phyloP scores from a whole-genome alignment of 2,888 invertebrate species.

The Andrena trimmerana region DNA sequence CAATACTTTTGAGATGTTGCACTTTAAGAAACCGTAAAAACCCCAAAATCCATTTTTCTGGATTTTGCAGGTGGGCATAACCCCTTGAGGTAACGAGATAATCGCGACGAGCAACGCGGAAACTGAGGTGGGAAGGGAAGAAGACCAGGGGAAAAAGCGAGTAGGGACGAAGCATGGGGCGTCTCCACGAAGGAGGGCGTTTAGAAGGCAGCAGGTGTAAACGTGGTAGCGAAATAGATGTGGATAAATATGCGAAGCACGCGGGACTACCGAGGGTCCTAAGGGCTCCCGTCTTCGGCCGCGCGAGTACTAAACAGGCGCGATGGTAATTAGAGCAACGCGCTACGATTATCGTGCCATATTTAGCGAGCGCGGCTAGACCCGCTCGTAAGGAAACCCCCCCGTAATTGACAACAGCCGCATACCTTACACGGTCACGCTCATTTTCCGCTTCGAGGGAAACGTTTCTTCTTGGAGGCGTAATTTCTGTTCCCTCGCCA shows the following conservation, averaged over 20 bases:
- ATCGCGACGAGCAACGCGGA: neutral
- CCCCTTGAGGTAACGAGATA: too few species aligned
- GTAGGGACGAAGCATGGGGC: constrained; percentile 28
- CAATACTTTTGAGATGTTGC: too few species aligned
- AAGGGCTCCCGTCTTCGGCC: constrained; percentile 1
- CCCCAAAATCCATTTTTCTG: too few species aligned
- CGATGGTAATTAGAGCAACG: constrained; percentile 67
- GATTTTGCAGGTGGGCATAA: too few species aligned
- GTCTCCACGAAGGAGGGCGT: constrained; percentile 30
- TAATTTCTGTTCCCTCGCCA: constrained; percentile 1
- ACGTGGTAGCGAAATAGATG: constrained; percentile 64
- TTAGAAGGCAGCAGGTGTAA: constrained; percentile 63
- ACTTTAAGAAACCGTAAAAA: too few species aligned
- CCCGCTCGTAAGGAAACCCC: constrained; percentile 33
- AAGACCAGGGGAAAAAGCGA: constrained; percentile 14
- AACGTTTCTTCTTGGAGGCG: constrained; percentile 43
- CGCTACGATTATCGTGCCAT: constrained; percentile 66
- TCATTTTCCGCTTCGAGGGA: constrained; percentile 64
- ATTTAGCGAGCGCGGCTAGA: constrained; percentile 53
- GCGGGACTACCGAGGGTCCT: constrained; percentile 41
- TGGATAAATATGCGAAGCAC: constrained; percentile 63
- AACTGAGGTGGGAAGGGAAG: constrained; percentile 24
- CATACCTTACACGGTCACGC: constrained; percentile 59
- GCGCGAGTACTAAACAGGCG: constrained; percentile 57
- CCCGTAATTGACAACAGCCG: constrained; percentile 64